These are phyloP conservation scores for Camelus dromedarius DNA, from an alignment of 2,113 vertebrate genomes.

Conservation along the genomic window DNA sequence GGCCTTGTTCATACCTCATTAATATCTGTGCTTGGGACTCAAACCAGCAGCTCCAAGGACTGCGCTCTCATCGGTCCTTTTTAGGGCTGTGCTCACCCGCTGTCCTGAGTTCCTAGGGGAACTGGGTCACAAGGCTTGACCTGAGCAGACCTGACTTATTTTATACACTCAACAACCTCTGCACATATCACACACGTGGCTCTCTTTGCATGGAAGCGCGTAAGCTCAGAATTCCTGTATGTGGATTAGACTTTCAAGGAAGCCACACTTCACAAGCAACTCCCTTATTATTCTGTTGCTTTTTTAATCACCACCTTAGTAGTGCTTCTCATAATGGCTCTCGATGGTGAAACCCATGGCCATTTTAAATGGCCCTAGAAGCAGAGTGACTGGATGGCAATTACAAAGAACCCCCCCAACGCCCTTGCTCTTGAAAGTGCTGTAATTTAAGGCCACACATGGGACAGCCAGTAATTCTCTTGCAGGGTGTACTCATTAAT, in stretches of 20 bases:
- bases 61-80: background rate
- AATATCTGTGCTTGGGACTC: background rate
- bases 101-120: background rate
- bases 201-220: background rate
- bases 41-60: background rate
- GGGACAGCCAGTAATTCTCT: background rate
- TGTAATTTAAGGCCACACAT: background rate
- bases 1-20: background rate
- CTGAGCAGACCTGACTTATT: background rate
- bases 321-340: background rate
- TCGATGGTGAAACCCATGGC: background rate
- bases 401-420: background rate
- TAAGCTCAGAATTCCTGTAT: background rate
- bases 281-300: background rate
- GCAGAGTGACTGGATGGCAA: background rate
- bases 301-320: background rate
- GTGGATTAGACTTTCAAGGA: background rate
- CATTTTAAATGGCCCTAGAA: background rate
- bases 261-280: background rate
- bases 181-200: rapidly evolving
- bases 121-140: background rate
- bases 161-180: background rate
- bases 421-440: background rate
- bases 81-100: too few relatives aligned
- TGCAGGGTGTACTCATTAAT: slow-evolving; percentile 3